Conservation (phyloP, 2,888 invertebrate species). For the Yponomeuta plumbellus region DNA sequence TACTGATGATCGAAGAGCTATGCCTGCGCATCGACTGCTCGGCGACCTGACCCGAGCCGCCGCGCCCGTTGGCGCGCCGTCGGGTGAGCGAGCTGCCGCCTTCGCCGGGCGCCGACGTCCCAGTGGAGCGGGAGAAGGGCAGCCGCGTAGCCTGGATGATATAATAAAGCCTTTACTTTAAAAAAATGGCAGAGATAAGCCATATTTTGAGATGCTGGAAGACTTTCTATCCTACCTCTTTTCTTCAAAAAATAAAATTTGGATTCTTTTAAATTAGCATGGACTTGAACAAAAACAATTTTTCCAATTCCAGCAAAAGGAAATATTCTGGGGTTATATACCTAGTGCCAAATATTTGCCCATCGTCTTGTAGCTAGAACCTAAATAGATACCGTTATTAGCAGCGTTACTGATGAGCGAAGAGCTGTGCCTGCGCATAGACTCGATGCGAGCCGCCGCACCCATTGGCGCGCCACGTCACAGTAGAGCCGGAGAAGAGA, state of each 20-base stretch:
- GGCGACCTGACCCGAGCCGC: slow-evolving; percentile 55
- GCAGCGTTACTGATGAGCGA: slow-evolving; percentile 69
- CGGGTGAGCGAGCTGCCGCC: slow-evolving; percentile 52
- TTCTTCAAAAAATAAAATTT: too few species aligned
- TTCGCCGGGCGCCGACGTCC: slow-evolving; percentile 39
- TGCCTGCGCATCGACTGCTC: slow-evolving; percentile 73
- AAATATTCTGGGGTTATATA: too few species aligned
- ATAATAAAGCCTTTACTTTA: slow-evolving; percentile 41
- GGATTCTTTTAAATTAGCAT: too few species aligned
- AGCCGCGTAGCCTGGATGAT: slow-evolving; percentile 78
- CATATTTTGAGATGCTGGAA: too few species aligned
- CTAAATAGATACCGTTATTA: slow-evolving; percentile 60
- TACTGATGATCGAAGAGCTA: slow-evolving; percentile 68
- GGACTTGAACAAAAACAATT: too few species aligned
- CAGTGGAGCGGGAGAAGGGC: slow-evolving; percentile 59
- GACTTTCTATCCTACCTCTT: too few species aligned
- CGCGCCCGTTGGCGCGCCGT: slow-evolving; percentile 56
- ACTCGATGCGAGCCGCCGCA: slow-evolving; percentile 64
- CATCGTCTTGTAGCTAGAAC: slow-evolving; percentile 34
- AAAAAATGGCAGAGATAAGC: too few species aligned
- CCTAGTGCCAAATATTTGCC: slow-evolving; percentile 35
- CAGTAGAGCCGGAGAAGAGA: slow-evolving; percentile 59
- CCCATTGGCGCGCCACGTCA: slow-evolving; percentile 47
- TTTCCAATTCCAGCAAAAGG: too few species aligned
- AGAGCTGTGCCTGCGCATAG: slow-evolving; percentile 71